Evolutionary conservation across 2,888 invertebrate species (phyloP).

Genomic region (Candidula unifasciata): DNA sequence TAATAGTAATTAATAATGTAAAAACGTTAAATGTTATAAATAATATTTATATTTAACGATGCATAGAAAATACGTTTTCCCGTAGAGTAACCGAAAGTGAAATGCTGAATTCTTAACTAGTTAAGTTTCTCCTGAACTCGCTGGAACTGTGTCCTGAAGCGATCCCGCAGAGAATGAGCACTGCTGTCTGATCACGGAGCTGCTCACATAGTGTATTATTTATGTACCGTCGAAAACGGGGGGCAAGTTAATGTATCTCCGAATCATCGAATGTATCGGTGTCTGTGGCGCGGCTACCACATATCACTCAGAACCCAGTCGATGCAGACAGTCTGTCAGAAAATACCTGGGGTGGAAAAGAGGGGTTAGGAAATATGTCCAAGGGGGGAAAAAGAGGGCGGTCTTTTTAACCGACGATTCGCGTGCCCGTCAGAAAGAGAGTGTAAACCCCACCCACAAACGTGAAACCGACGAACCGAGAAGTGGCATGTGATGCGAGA

Average conservation of each 20-base stretch:
- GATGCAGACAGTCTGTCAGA: not conserved
- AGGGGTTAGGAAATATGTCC: not conserved
- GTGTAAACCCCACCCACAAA: slow-evolving; percentile 38
- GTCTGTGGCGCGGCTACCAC: not conserved
- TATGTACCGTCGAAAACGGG: slow-evolving; percentile 22
- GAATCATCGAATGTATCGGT: slow-evolving; percentile 35
- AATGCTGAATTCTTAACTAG: too few species aligned
- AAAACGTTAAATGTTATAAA: too few species aligned
- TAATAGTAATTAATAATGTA: too few species aligned
- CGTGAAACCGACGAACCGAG: slow-evolving; percentile 32
- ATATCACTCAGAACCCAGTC: not conserved
- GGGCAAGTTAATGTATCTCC: slow-evolving; percentile 10
- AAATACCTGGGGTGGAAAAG: slow-evolving; percentile 27
- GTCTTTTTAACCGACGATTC: not conserved
- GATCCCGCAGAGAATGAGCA: not conserved
- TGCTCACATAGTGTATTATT: slow-evolving; percentile 2
- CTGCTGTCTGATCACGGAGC: not conserved
- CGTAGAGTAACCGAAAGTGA: too few species aligned
- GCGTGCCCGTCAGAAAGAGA: slow-evolving; percentile 33
- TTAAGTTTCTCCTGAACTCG: too few species aligned
- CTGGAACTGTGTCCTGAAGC: not conserved
- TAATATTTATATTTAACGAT: too few species aligned
- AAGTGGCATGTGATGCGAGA: slow-evolving; percentile 26
- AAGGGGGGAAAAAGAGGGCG: slow-evolving; percentile 10
- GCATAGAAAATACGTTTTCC: too few species aligned